Conservation (phyloP, 1,140 invertebrate species). For the Acyrthosiphon pisum region DNA sequence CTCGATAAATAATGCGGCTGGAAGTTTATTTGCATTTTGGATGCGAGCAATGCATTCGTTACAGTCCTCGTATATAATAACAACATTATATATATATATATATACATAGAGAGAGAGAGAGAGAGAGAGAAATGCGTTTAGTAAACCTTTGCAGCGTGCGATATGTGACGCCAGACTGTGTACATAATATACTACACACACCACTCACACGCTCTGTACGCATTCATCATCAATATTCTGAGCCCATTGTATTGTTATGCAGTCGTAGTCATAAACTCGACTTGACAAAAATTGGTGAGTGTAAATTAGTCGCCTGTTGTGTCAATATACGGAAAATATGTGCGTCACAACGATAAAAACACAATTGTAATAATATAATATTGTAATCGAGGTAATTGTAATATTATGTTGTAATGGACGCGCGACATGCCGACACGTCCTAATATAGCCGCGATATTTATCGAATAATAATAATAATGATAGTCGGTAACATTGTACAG, state of each 20-base stretch:
- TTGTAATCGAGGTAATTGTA: not conserved
- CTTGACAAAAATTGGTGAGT: not conserved
- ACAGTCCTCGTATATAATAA: not conserved
- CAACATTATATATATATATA: not conserved
- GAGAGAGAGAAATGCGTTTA: not conserved
- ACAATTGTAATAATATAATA: not conserved
- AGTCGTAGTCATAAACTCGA: not conserved
- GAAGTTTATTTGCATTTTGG: not conserved
- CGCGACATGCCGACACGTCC: not conserved
- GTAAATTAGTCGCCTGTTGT: not conserved
- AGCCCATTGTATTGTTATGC: not conserved
- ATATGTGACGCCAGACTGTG: slow-evolving; percentile 12
- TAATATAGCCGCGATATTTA: not conserved
- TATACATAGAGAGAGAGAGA: not conserved
- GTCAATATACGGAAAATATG: not conserved
- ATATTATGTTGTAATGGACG: not conserved
- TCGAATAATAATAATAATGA: not conserved
- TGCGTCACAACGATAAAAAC: not conserved
- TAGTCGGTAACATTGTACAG: not conserved
- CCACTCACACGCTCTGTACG: not conserved
- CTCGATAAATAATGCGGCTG: slow-evolving; percentile 1
- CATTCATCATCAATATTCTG: not conserved
- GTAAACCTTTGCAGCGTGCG: slow-evolving; percentile 10
- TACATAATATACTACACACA: not conserved
- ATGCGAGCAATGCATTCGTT: slow-evolving; percentile 12